Conservation (phyloP, 2,797 vertebrate species). For the Avahi laniger region DNA sequence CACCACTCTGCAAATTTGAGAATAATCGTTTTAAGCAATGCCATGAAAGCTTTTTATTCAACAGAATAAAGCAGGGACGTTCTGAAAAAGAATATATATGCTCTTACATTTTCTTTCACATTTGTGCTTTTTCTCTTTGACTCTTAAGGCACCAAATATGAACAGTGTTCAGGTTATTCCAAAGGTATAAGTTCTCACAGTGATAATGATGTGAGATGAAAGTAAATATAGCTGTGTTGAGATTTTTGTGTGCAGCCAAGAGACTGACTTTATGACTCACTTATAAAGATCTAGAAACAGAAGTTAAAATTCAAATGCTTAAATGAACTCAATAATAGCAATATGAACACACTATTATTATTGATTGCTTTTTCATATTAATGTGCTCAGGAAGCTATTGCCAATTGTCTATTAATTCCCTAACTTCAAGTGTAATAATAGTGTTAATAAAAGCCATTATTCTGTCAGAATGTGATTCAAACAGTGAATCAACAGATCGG, state of each 20-base stretch:
- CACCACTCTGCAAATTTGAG: background rate
- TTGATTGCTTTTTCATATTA: background rate
- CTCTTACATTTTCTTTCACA: background rate
- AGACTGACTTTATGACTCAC: slow-evolving; percentile 36
- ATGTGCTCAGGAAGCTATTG: background rate
- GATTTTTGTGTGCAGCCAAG: slow-evolving; percentile 34
- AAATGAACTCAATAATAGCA: background rate
- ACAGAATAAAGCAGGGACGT: background rate
- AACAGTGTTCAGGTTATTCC: background rate
- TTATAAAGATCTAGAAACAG: slow-evolving; percentile 13
- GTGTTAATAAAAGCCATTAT: background rate
- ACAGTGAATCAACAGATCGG: background rate
- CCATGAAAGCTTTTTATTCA: background rate
- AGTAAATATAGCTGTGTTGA: background rate
- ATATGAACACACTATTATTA: background rate
- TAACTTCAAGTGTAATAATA: background rate
- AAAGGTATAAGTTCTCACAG: background rate
- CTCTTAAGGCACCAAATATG: background rate
- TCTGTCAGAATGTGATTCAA: background rate
- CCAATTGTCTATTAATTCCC: background rate
- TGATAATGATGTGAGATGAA: background rate
- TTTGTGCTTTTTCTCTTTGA: background rate
- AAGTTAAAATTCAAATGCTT: slow-evolving; percentile 40
- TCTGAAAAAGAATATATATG: background rate
- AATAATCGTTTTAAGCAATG: background rate